These are phyloP conservation scores for Syngnathus floridae DNA, from an alignment of 2,113 vertebrate genomes.

Conservation along the genomic window DNA sequence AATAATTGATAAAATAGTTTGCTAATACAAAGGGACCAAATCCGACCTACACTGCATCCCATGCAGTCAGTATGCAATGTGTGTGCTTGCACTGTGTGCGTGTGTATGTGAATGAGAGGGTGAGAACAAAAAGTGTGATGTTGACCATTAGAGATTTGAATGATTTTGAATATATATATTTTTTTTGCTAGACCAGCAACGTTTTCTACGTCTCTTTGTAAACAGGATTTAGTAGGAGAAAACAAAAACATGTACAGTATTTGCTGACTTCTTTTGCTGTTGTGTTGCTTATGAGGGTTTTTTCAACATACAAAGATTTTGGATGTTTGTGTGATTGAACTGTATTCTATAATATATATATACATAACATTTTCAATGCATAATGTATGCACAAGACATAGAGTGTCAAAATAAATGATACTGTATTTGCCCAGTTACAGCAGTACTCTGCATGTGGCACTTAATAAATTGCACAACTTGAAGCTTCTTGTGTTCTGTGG, in stretches of 20 bases:
- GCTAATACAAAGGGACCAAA: conserved; percentile 52
- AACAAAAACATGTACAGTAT: conserved; percentile 4
- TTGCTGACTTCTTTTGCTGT: conserved; percentile 44
- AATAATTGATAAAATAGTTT: conserved; percentile 26
- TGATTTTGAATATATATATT: conserved; percentile 13
- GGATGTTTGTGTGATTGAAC: conserved; percentile 54
- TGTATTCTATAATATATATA: conserved; percentile 43
- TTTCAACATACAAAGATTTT: conserved; percentile 47
- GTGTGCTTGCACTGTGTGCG: conserved; percentile 15
- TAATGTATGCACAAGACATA: conserved; percentile 49
- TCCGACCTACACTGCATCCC: conserved; percentile 34
- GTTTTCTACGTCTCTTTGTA: conserved; percentile 50
- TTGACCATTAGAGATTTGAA: conserved; percentile 13
- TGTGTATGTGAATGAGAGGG: background rate
- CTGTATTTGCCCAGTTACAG: conserved; percentile 37
- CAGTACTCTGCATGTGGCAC: conserved; percentile 54
- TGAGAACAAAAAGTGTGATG: background rate
- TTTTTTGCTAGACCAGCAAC: conserved; percentile 28
- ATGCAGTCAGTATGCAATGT: conserved; percentile 9
- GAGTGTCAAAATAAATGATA: conserved; percentile 38
- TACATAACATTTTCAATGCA: conserved; percentile 39
- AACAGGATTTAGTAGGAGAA: conserved; percentile 34
- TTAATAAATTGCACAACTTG: conserved; percentile 60
- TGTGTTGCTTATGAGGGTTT: conserved; percentile 51
- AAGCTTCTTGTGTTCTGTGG: conserved; percentile 25